Base-by-base conservation (phyloP, 2,888 invertebrate genomes). In the Leucania comma region DNA sequence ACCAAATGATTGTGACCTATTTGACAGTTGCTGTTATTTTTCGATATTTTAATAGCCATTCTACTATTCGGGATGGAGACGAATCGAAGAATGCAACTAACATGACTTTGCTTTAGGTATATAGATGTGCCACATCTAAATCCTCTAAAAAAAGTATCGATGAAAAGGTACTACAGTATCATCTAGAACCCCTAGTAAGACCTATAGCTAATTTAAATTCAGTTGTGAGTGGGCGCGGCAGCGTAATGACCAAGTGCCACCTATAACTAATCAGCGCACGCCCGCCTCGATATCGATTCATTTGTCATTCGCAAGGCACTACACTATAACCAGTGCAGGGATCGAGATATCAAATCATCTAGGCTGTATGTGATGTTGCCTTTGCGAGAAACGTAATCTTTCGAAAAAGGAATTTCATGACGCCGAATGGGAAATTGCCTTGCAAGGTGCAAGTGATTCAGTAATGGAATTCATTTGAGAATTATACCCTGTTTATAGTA, bases 261-360 rank as follows among this genome's bases (percentile, higher is more conserved):
- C 90, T 91, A 93, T 93, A 93, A 92, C 91, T 93, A 93, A 93
- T 93, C 89, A 87, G 84, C 83, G 81, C 89, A 90, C 92, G 92
- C 93, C 91, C 84, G 24, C 77, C 72, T 86, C 81, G 72, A 82
- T 83, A 82, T 85, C 88, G 88, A 87, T 88, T 88, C 91, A 93
- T 94, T 94, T 94, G 93, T 94, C 93, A 91, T 84, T 79, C 72
- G 77, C 68, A 78, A 75, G 76, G 73, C 68, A 77, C 68, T 75
- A 67, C 74, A 65, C 73, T 80, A 71, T 77, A 81, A 77, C 81
- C 74, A 78, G 75, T 76, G 65, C 59, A 9, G 61, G 69, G 54
- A 83, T 78, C 72, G 77, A 83, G 71, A 78, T 75, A 69, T 79
- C 69, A 69, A 78, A 75, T 78, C 26, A 56, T 83, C 61, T 66